phyloP scores from a whole-genome alignment of 2,113 vertebrate genomes.

The Orycteropus afer region DNA sequence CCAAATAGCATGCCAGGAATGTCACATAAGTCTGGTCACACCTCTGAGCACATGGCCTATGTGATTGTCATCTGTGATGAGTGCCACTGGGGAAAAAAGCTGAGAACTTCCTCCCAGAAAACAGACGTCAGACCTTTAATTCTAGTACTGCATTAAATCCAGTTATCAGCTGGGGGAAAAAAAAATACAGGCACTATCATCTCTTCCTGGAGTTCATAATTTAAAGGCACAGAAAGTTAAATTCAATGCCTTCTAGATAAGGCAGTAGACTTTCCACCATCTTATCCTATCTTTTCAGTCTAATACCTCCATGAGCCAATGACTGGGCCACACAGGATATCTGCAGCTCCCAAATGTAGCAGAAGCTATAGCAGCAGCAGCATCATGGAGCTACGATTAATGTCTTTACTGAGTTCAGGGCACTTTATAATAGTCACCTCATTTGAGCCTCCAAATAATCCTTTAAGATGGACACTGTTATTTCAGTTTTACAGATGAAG shows the following conservation, averaged over 20 bases:
- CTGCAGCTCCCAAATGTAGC: fast-evolving
- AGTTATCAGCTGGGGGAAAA: background rate
- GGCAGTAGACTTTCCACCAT: background rate
- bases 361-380: background rate
- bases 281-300: background rate
- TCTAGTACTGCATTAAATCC: background rate
- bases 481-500: background rate
- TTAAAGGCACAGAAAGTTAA: background rate
- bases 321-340: background rate
- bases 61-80: background rate
- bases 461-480: background rate
- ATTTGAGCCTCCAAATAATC: background rate
- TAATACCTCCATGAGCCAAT: background rate
- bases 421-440: background rate
- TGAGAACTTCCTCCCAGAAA: background rate
- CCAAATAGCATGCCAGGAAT: background rate
- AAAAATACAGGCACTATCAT: background rate
- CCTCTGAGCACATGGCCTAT: background rate
- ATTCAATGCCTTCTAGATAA: background rate
- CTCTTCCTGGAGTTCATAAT: background rate
- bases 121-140: background rate
- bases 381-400: fast-evolving
- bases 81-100: background rate
- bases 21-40: background rate
- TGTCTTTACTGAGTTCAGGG: fast-evolving